phyloP scores from a whole-genome alignment of 1,140 invertebrate genomes.

The Linepithema humile region DNA sequence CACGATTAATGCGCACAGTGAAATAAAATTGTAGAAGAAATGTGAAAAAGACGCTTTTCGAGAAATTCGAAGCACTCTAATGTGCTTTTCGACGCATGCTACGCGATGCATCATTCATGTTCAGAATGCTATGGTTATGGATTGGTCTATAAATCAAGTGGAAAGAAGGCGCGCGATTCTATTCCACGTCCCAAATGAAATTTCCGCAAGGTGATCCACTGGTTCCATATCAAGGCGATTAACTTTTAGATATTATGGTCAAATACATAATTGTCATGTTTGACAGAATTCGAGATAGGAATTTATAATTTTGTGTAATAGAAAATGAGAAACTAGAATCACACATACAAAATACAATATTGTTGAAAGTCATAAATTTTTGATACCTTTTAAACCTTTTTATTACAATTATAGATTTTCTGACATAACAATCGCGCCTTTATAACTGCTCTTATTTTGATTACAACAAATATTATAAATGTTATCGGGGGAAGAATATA shows the following conservation, averaged over 20 bases:
- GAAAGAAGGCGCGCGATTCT: constrained; percentile 5
- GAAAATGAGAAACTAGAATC: no score
- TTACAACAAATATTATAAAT: neutral
- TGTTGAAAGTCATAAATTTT: neutral
- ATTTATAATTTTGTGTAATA: no score
- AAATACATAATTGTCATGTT: neutral
- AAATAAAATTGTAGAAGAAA: neutral
- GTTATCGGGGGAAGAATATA: neutral
- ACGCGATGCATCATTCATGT: constrained; percentile 38
- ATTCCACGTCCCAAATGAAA: constrained; percentile 21
- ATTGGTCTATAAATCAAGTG: constrained; percentile 47
- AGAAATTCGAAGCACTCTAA: neutral
- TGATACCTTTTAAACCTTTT: neutral
- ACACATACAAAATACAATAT: no score
- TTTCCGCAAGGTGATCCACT: neutral
- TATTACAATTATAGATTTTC: neutral
- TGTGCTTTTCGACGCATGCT: constrained; percentile 7
- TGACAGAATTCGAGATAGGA: no score
- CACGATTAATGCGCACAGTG: neutral
- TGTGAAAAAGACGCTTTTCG: neutral
- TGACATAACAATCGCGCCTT: neutral
- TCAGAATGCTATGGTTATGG: constrained; percentile 6
- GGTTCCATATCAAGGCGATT: neutral
- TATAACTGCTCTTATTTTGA: neutral
- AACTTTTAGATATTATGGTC: neutral